Base-by-base conservation (phyloP, 2,113 vertebrate genomes). In the Ptychochromis oligacanthus region DNA sequence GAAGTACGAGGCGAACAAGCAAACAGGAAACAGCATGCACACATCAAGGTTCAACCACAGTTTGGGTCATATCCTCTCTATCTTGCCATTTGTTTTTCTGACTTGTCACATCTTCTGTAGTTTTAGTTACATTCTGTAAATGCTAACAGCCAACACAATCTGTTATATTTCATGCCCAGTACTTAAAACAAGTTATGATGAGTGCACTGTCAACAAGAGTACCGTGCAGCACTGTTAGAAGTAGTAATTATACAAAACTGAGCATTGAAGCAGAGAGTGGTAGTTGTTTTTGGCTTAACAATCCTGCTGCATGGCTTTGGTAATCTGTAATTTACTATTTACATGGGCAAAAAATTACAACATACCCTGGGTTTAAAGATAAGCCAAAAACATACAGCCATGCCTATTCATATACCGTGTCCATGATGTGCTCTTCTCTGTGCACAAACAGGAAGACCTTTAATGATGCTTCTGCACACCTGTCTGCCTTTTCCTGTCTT, bases 11-110 rank as follows among this genome's bases (percentile, higher is more conserved):
- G 8, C 10, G 7, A 80, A 61, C n/a, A 12, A 87, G 86, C 67
- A 93, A 95, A 95, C 95, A 95, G 95, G 95, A 95, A 95, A 88
- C 92, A 80, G 80, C 67, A 86, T 3, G 64, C 31, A 75, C 75
- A 79, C 80, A 76, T 78, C 10, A 65, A 77, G 7, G 84, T 82
- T 77, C 56, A 88, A 91, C 88, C 91, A 86, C 85, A 86, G 82
- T 84, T 92, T 90, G 82, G 88, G 86, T 91, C 90, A 92, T 86
- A 90, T 93, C 92, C 93, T 93, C 57, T 88, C 43, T 11, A 77
- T 56, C 88, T 87, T 52, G 22, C 6, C 58, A 77, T 79, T 89
- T 88, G 34, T 9, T 84, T 74, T 40, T 84, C 60, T 75, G 9
- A 52, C 0, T 7, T 55, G 20, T 2, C 24, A 74, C 65, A 13